Evolutionary conservation across 2,113 vertebrate species (phyloP), one percentile per base, ranked within the genome.

Genomic region (Platanista minor): DNA sequence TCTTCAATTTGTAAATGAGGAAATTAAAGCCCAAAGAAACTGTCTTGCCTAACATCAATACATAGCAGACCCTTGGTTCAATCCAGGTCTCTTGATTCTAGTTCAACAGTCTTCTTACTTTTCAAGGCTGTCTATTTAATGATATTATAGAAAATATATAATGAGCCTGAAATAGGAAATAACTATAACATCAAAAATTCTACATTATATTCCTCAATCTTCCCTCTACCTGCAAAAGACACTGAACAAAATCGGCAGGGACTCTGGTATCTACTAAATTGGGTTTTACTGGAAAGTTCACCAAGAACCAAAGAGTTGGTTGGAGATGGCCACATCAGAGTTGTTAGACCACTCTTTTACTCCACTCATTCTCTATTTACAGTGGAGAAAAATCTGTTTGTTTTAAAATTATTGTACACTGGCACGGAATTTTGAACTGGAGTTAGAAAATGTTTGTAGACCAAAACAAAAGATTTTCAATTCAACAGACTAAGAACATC

Each of bases 351-450:
- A 74, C 17, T n/a, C 62, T 67, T 86, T 29, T 52, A 75, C 27
- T 83, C 33, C 36, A 93, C 20, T 75, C 62, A 69, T 87, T 83
- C n/a, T 75, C 61, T 90, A 92, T 43, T 83, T 90, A 91, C 8
- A 94, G 13, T 69, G 49, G 54, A 77, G 33, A 91, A 95, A 95
- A 85, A 83, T 52, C 3, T 82, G 10, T 64, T 43, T 78, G 13
- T 41, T 93, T 85, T 84, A 86, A 86, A 97, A 97, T 49, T 86
- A 74, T 77, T 95, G 91, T 39, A 91, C 41, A 91, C 3, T 57
- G 57, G 31, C 49, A 69, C 25, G 13, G 31, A 80, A 94, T 15
- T 61, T 86, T 83, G 15, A 94, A 92, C 15, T 80, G n/a, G 41
- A 81, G 25, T 89, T 33, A 94, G 66, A 88, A 96, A 97, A 84